A percentile compares a stretch with the other conserved stretches of the same genome.
Conservation (phyloP, 2,888 invertebrate species). For the Melanophora roralis region DNA sequence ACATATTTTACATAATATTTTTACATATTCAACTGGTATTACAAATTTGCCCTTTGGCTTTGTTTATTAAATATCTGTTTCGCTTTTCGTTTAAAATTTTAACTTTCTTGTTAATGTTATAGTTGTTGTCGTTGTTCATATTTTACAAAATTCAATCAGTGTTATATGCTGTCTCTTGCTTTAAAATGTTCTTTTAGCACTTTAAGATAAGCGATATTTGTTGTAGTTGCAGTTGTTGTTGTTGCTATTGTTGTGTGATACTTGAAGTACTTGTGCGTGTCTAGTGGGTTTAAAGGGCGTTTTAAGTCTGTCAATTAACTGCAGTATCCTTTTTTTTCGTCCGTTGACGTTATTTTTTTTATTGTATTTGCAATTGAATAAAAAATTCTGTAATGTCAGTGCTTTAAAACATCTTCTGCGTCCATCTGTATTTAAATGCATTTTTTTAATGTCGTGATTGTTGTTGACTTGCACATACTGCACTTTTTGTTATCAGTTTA, state of each 20-base stretch:
- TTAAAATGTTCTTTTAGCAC: conserved; percentile 54
- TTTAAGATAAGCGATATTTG: conserved; percentile 47
- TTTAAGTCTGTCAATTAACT: conserved; percentile 62
- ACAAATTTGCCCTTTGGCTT: too few species aligned
- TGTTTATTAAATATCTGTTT: conserved; percentile 24
- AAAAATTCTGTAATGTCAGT: conserved; percentile 26
- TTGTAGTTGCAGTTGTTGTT: background rate
- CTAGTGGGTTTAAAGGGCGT: conserved; percentile 60
- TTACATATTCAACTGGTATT: too few species aligned
- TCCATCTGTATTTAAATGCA: background rate
- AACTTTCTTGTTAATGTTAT: background rate
- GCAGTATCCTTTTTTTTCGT: conserved; percentile 38
- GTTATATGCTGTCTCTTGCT: conserved; percentile 6
- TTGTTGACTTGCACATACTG: conserved; percentile 6
- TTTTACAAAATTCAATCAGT: conserved; percentile 21
- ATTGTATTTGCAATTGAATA: conserved; percentile 27
- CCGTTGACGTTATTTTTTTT: background rate
- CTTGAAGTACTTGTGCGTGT: conserved; percentile 56
- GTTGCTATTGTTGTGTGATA: conserved; percentile 16
- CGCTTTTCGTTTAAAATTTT: conserved; percentile 14
- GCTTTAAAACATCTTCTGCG: conserved; percentile 7
- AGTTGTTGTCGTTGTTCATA: background rate
- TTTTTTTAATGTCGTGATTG: conserved; percentile 43
- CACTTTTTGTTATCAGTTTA: conserved; percentile 40
- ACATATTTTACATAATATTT: too few species aligned